Conservation (phyloP, 92 coral and sea anemone species). For the Phenganax stokvisi region DNA sequence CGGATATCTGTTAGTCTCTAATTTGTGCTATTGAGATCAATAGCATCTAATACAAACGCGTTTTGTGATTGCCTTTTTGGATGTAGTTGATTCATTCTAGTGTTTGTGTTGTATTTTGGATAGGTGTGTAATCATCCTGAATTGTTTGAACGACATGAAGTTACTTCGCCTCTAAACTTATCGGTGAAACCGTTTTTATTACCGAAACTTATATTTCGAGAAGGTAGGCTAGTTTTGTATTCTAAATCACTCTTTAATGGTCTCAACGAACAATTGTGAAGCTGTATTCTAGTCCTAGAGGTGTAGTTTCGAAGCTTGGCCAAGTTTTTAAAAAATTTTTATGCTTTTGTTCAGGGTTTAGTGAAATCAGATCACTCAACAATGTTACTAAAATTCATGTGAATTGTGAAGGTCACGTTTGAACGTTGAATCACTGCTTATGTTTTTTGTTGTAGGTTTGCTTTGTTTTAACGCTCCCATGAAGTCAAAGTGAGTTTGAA, state of each 20-base stretch:
- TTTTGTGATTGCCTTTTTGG: background rate
- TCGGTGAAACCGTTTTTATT: conserved; percentile 59
- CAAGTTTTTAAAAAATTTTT: too few species aligned
- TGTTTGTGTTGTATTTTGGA: background rate
- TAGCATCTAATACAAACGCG: too few species aligned
- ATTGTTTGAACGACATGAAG: conserved; percentile 92
- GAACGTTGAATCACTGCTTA: background rate
- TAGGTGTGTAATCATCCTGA: conserved; percentile 99
- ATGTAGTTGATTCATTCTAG: background rate
- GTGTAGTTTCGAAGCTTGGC: too few species aligned
- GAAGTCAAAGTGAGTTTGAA: conserved; percentile 33
- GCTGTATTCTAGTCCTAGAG: too few species aligned
- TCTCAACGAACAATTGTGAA: too few species aligned
- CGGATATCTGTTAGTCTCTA: too few species aligned
- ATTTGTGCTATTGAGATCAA: too few species aligned
- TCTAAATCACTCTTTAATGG: background rate
- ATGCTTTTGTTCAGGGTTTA: too few species aligned
- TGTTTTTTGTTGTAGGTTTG: conserved; percentile 4
- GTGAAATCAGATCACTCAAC: too few species aligned
- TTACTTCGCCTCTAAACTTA: conserved; percentile 72
- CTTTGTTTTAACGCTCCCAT: conserved; percentile 28
- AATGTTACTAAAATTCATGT: too few species aligned
- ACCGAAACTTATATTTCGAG: conserved; percentile 87
- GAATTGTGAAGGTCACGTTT: too few species aligned
- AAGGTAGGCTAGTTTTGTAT: conserved; percentile 46